These are phyloP conservation scores for Petroica traversi DNA, from an alignment of 2,113 vertebrate species.

Conservation along the genomic window DNA sequence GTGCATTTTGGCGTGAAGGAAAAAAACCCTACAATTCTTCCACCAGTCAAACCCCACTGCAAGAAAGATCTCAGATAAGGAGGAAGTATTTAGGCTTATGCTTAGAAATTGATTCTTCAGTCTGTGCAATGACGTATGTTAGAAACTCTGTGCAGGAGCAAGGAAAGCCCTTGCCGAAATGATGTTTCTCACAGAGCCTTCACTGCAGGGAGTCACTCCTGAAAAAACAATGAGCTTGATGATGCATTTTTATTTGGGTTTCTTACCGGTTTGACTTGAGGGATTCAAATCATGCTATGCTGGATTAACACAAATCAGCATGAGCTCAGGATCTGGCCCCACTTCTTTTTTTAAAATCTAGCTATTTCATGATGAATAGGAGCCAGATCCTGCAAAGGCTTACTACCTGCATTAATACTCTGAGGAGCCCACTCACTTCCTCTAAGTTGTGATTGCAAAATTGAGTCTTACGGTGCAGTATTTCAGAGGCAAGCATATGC, in stretches of 20 bases:
- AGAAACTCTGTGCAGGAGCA: slow-evolving; percentile 45
- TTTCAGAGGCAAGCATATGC: not conserved
- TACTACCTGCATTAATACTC: not conserved
- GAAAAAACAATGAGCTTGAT: not conserved
- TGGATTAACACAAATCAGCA: not conserved
- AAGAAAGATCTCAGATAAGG: not conserved
- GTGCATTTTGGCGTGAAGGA: not conserved
- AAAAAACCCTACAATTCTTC: not conserved
- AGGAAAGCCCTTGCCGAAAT: slow-evolving; percentile 3
- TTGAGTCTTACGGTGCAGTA: not conserved
- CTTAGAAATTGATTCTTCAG: slow-evolving; percentile 8
- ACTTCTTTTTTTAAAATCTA: not conserved
- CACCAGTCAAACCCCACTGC: not conserved
- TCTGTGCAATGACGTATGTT: slow-evolving; percentile 14
- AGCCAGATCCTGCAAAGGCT: not conserved
- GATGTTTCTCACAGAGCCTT: not conserved
- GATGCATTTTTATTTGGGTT: not conserved
- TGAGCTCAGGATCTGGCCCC: not conserved
- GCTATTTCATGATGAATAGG: not conserved
- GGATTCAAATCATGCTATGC: not conserved
- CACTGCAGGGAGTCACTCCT: slow-evolving; percentile 4
- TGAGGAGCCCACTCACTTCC: not conserved
- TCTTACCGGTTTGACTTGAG: not conserved
- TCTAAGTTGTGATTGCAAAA: not conserved
- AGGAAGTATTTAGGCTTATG: not conserved